Conservation (phyloP, 30 jellyfish, hydroid and myxozoan species). For the Catostylus mosaicus region DNA sequence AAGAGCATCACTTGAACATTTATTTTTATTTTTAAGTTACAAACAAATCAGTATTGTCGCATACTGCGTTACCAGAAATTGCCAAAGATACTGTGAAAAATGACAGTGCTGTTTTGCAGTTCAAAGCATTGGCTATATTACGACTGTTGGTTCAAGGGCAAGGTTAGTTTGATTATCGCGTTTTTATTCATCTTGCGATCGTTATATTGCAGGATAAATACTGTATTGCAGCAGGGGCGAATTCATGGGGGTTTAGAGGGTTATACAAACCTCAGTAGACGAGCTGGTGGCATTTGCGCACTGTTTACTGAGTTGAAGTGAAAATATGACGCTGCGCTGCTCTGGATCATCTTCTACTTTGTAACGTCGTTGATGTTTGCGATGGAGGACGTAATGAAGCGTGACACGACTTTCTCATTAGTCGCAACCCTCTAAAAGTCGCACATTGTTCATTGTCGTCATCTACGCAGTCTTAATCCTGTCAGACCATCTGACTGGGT, state of each 20-base stretch:
- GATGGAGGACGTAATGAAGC: too few species aligned
- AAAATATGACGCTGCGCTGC: background rate
- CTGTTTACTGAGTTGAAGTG: background rate
- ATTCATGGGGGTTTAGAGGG: background rate
- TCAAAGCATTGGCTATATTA: slow-evolving; percentile 83
- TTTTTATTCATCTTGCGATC: background rate
- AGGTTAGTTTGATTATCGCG: slow-evolving; percentile 38
- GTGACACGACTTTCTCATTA: too few species aligned
- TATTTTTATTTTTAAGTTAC: slow-evolving; percentile 47
- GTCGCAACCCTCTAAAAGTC: too few species aligned
- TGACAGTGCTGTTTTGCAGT: slow-evolving; percentile 67
- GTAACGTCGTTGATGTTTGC: too few species aligned
- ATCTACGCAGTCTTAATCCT: too few species aligned
- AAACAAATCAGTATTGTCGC: slow-evolving; percentile 59
- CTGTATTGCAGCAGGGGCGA: background rate
- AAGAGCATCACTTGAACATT: background rate
- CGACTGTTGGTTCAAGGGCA: slow-evolving; percentile 88
- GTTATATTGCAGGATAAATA: background rate
- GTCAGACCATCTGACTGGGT: too few species aligned
- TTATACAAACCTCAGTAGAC: background rate
- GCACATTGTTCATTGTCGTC: too few species aligned
- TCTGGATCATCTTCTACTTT: background rate
- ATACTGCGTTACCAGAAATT: slow-evolving; percentile 72
- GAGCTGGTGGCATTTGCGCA: background rate
- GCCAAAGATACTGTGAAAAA: slow-evolving; percentile 50